Evolutionary conservation across 2,797 vertebrate genomes (phyloP).

Genomic region (Cuniculus paca): DNA sequence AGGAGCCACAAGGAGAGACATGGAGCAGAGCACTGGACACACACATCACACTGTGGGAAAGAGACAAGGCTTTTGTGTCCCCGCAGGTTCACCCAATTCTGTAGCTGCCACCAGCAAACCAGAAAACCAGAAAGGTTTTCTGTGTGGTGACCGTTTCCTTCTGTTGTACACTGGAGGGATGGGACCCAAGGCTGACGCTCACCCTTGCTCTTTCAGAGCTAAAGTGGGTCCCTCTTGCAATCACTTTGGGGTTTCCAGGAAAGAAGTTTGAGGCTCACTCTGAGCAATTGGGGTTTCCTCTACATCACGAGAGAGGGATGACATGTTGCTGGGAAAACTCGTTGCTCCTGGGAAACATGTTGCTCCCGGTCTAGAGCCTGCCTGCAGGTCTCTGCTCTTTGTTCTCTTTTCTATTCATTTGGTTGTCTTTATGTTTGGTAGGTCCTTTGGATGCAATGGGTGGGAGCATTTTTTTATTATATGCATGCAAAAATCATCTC

Average conservation of each 20-base stretch:
- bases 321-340: too few species aligned
- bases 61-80: too few species aligned
- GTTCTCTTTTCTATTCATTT: neutral
- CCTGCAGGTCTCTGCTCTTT: neutral
- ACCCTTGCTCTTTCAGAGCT: neutral
- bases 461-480: neutral
- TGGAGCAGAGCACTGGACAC: rapidly evolving
- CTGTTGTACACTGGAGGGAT: rapidly evolving
- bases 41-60: neutral
- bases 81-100: neutral
- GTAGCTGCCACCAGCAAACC: neutral
- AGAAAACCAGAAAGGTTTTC: neutral
- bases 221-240: neutral
- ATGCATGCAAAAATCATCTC: too few species aligned
- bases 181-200: neutral
- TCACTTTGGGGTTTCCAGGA: too few species aligned
- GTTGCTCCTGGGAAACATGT: neutral
- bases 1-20: rapidly evolving
- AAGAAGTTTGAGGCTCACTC: neutral
- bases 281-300: neutral
- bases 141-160: neutral
- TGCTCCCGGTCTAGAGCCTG: too few species aligned
- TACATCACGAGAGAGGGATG: neutral
- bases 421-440: neutral
- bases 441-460: neutral